phyloP scores from a whole-genome alignment of 2,113 vertebrate species.

The Meles meles region DNA sequence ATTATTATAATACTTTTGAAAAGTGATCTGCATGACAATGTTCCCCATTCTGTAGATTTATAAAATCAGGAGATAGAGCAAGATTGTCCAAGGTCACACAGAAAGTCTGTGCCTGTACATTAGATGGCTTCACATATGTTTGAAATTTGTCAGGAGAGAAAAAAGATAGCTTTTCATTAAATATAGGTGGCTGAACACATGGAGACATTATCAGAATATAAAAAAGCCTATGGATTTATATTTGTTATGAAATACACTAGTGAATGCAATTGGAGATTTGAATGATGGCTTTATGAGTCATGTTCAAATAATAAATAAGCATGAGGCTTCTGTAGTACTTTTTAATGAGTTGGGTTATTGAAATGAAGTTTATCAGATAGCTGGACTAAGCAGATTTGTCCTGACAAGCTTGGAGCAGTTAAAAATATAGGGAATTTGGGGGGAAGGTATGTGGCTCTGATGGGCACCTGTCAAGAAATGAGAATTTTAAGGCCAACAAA shows the following conservation, averaged over 20 bases:
- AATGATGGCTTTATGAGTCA: constrained; percentile 30
- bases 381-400: constrained; percentile 40
- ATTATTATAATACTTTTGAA: background rate
- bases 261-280: background rate
- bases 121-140: background rate
- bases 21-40: background rate
- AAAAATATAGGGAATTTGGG: background rate
- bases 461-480: constrained; percentile 41
- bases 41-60: background rate
- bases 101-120: background rate
- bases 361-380: constrained; percentile 51
- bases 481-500: constrained; percentile 42
- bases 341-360: constrained; percentile 55
- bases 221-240: background rate
- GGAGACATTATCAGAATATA: constrained; percentile 25
- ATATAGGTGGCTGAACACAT: constrained; percentile 40
- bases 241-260: constrained; percentile 41
- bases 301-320: constrained; percentile 64
- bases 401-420: background rate
- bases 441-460: background rate
- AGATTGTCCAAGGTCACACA: background rate
- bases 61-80: background rate
- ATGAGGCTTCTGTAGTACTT: constrained; percentile 32
- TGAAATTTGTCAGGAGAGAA: background rate
- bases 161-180: constrained; percentile 43